phyloP scores from a whole-genome alignment of 37 sponge, comb jelly and placozoan species.

The Theonella swinhoei region DNA sequence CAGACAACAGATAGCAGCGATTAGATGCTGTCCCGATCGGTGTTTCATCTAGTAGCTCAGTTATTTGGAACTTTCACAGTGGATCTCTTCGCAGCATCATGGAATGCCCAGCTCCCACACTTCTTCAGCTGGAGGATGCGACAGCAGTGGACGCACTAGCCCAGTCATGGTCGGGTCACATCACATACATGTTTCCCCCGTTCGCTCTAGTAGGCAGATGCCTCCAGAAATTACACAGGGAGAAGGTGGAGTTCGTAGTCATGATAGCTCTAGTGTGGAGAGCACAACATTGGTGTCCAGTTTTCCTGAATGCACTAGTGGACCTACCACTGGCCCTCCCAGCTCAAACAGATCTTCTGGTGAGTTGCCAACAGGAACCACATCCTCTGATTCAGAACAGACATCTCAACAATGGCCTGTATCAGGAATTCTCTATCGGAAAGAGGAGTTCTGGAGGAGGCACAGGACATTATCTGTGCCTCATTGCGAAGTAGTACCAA shows the following conservation, averaged over 20 bases:
- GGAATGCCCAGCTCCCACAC: conserved; percentile 7
- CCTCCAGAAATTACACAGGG: neutral
- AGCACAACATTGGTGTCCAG: too few species aligned
- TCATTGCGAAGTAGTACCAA: neutral
- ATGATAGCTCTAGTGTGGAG: too few species aligned
- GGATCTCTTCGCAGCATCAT: neutral
- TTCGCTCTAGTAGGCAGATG: neutral
- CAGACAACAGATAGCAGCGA: conserved; percentile 15
- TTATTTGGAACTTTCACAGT: neutral
- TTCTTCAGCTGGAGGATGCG: conserved; percentile 27
- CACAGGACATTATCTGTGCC: neutral
- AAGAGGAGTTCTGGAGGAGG: neutral
- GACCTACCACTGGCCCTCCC: neutral
- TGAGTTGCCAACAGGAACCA: neutral
- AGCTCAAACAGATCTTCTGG: neutral
- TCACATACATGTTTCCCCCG: conserved; percentile 2
- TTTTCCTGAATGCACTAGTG: neutral
- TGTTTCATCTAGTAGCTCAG: neutral
- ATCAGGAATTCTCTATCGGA: neutral
- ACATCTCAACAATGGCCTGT: too few species aligned
- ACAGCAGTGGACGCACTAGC: conserved; percentile 12
- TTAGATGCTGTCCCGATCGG: neutral
- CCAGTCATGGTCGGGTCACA: neutral
- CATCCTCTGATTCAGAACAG: neutral
- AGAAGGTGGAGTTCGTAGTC: neutral